These are phyloP conservation scores for Sarcophaga caerulescens DNA, from an alignment of 2,888 invertebrate species.

Conservation along the genomic window DNA sequence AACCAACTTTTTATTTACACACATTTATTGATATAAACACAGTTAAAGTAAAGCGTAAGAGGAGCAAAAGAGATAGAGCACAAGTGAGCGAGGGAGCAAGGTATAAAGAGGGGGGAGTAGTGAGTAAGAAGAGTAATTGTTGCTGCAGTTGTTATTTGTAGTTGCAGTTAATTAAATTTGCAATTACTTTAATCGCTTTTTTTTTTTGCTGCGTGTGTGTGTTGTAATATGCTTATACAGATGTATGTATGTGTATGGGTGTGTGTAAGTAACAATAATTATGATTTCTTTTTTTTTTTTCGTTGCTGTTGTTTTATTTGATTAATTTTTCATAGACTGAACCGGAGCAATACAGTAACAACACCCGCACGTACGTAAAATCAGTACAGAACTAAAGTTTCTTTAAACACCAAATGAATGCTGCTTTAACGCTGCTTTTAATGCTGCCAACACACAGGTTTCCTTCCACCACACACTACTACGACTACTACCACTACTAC, in stretches of 20 bases:
- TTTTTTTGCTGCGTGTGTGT: constrained; percentile 27
- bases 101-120: not conserved
- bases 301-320: constrained; percentile 53
- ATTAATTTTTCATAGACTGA: constrained; percentile 67
- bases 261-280: constrained; percentile 52
- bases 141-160: constrained; percentile 32
- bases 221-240: not conserved
- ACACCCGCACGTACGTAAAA: constrained; percentile 78
- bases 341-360: constrained; percentile 49
- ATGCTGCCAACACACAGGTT: not conserved
- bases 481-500: not conserved
- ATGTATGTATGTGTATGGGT: constrained; percentile 10
- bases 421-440: constrained; percentile 22
- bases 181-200: constrained; percentile 67
- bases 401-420: constrained; percentile 60
- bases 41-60: not conserved
- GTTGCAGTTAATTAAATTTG: constrained; percentile 66
- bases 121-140: constrained; percentile 38
- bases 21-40: not conserved
- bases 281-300: constrained; percentile 46
- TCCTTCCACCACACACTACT: not conserved
- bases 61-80: not conserved
- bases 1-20: not conserved
- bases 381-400: constrained; percentile 76
- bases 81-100: not conserved